Conservation (phyloP, 2,888 invertebrate genomes). For the Sabatieria punctata region DNA sequence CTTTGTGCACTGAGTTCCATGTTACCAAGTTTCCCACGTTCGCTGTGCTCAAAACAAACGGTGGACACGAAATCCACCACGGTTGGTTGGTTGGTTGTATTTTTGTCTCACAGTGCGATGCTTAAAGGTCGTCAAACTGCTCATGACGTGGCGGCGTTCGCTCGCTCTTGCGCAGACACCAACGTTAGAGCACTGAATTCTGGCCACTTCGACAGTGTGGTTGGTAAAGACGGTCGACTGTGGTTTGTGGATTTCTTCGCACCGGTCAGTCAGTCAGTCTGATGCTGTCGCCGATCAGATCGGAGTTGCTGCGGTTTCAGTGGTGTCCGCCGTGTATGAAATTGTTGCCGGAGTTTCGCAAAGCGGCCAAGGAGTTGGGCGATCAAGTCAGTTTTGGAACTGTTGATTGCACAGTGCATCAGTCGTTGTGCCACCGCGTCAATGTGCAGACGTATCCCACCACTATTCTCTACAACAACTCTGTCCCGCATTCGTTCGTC, state of each 20-base stretch:
- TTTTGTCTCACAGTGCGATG: constrained; percentile 3
- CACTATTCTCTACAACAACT: constrained; percentile 47
- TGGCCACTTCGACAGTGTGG: constrained; percentile 30
- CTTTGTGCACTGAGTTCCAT: constrained; percentile 32
- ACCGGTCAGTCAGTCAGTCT: constrained; percentile 41
- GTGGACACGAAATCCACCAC: constrained; percentile 55
- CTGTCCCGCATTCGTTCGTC: constrained; percentile 41
- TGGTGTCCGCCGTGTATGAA: constrained; percentile 60
- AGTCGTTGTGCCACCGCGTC: constrained; percentile 39
- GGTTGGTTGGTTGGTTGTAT: constrained; percentile 25
- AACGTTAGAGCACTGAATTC: constrained; percentile 34
- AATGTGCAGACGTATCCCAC: constrained; percentile 46
- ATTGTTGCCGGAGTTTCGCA: constrained; percentile 49
- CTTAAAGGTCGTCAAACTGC: constrained; percentile 39
- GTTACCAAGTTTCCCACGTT: constrained; percentile 46
- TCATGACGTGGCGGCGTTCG: constrained; percentile 43
- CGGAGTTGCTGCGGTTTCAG: too few species aligned
- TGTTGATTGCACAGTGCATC: constrained; percentile 50
- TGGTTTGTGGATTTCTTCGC: constrained; percentile 54
- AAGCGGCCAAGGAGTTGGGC: constrained; percentile 41
- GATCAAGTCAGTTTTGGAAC: constrained; percentile 42
- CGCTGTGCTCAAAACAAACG: constrained; percentile 54
- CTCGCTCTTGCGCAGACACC: constrained; percentile 41
- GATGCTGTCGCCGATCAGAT: too few species aligned
- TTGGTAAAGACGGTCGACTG: constrained; percentile 24